Conservation (phyloP, 2,797 vertebrate species). For the Chaenodraco wilsoni region DNA sequence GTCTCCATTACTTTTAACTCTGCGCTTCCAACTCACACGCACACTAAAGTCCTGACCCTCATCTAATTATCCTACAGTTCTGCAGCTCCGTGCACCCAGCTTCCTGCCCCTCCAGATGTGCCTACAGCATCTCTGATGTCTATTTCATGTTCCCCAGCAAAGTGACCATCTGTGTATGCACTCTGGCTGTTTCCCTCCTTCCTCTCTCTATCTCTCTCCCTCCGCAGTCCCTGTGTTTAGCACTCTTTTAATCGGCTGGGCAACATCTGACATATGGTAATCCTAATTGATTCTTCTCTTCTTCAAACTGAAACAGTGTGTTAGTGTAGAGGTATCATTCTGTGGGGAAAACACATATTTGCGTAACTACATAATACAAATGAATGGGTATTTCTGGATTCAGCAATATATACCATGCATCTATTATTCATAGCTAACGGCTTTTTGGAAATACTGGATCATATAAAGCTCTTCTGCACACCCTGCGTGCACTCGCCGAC, state of each 20-base stretch:
- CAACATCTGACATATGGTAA: slow-evolving; percentile 19
- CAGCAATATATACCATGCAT: not conserved
- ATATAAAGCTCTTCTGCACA: slow-evolving; percentile 3
- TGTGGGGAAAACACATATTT: too few species aligned
- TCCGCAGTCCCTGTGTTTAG: slow-evolving; percentile 23
- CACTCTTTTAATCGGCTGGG: slow-evolving; percentile 33
- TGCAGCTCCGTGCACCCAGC: slow-evolving; percentile 57
- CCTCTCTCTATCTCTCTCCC: slow-evolving; percentile 30
- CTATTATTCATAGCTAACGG: slow-evolving; percentile 2
- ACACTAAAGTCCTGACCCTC: slow-evolving; percentile 38
- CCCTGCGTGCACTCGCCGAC: slow-evolving; percentile 26
- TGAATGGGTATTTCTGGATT: not conserved
- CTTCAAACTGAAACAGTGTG: slow-evolving; percentile 18
- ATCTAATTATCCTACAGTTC: slow-evolving; percentile 73
- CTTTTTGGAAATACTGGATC: slow-evolving; percentile 7
- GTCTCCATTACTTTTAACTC: slow-evolving; percentile 7
- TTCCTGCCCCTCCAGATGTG: slow-evolving; percentile 80
- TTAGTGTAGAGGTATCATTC: not conserved
- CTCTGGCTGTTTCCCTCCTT: slow-evolving; percentile 37
- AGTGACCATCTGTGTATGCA: slow-evolving; percentile 77
- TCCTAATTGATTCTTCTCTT: slow-evolving; percentile 41
- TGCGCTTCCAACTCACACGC: slow-evolving; percentile 18
- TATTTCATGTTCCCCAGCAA: slow-evolving; percentile 77
- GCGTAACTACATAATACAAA: not conserved
- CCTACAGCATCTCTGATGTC: slow-evolving; percentile 77